Percentiles rank a stretch among this genome's conserved stretches.
Conservation (phyloP, 2,888 invertebrate species). For the Aphrophora alni region DNA sequence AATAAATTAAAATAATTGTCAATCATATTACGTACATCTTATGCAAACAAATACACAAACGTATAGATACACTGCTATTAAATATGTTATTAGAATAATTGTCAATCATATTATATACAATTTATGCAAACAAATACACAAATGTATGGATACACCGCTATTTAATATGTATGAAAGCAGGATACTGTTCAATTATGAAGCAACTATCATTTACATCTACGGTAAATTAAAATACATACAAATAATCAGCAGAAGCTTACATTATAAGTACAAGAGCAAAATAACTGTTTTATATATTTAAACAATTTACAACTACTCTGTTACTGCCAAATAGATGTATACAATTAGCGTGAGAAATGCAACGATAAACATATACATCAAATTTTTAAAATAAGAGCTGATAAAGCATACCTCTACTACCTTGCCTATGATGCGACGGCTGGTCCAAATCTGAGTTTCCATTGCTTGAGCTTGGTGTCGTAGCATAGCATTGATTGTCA, state of each 20-base stretch:
- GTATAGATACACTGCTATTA: neutral
- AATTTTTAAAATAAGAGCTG: no score
- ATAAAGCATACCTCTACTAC: constrained; percentile 7
- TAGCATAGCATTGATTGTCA: constrained; percentile 95
- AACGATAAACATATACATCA: neutral
- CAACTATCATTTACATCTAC: neutral
- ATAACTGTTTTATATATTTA: no score
- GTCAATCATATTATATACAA: no score
- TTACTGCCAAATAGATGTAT: neutral
- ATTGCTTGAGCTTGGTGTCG: constrained; percentile 92
- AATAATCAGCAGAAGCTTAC: neutral
- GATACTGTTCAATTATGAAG: neutral
- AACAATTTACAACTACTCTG: no score
- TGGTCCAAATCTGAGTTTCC: constrained; percentile 89
- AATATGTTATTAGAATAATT: neutral
- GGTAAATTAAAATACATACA: neutral
- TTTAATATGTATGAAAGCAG: neutral
- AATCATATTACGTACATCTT: no score
- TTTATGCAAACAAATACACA: no score
- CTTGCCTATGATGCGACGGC: constrained; percentile 57
- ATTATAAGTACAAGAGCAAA: neutral
- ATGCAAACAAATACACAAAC: no score
- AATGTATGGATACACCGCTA: neutral
- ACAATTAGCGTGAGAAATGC: neutral
- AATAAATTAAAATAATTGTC: no score